Conservation (phyloP, 2,113 vertebrate genomes). For the Mugil cephalus region DNA sequence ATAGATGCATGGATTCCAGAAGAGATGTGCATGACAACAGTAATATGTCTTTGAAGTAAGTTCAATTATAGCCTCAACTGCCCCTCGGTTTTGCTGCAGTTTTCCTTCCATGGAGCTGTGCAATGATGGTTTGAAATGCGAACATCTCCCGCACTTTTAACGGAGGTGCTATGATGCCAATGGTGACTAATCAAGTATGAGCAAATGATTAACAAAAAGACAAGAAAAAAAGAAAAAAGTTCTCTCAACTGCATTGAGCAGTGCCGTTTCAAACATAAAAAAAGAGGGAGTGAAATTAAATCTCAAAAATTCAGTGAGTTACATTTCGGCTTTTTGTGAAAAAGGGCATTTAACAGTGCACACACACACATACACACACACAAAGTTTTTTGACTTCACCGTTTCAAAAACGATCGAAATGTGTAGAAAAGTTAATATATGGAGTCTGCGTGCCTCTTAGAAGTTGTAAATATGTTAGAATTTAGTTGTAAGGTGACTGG, state of each 20-base stretch:
- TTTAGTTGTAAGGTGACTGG: not conserved
- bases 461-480: not conserved
- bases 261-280: not conserved
- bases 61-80: too few relatives aligned
- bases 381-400: too few relatives aligned
- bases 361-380: not conserved
- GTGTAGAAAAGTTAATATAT: not conserved
- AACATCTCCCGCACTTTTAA: not conserved
- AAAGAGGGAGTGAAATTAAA: not conserved
- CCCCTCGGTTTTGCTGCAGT: not conserved
- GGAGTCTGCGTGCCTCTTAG: not conserved
- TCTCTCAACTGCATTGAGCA: not conserved
- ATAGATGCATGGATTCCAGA: not conserved
- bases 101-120: not conserved
- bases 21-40: not conserved
- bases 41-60: slow-evolving; percentile 6
- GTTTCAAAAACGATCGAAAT: too few relatives aligned
- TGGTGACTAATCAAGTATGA: not conserved
- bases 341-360: not conserved
- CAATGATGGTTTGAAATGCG: not conserved
- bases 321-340: not conserved
- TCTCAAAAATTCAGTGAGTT: not conserved
- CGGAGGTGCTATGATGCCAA: not conserved
- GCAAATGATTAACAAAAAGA: not conserved
- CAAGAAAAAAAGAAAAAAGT: not conserved